phyloP scores from a whole-genome alignment of 2,888 invertebrate genomes.

The Diabrotica balteata region DNA sequence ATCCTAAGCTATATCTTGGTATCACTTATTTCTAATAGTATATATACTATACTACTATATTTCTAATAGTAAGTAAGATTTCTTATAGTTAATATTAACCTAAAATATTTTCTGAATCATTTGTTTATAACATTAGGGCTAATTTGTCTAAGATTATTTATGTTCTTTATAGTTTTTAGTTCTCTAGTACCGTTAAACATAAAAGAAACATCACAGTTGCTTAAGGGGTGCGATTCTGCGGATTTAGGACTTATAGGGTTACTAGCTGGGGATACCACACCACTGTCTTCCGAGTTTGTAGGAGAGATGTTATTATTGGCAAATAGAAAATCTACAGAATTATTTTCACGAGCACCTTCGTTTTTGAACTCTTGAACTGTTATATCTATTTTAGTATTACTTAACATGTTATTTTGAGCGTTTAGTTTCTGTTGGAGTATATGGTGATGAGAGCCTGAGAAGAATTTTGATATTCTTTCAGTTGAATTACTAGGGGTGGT shows the following conservation, averaged over 20 bases:
- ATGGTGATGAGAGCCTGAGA: constrained; percentile 74
- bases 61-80: no score
- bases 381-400: constrained; percentile 52
- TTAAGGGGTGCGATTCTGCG: constrained; percentile 69
- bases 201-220: constrained; percentile 81
- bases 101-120: constrained; percentile 35
- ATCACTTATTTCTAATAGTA: no score
- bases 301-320: constrained; percentile 48
- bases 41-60: no score
- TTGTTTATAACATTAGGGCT: constrained; percentile 51
- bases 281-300: constrained; percentile 65
- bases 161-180: constrained; percentile 72
- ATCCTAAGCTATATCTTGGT: no score
- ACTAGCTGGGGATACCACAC: constrained; percentile 64
- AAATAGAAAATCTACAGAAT: constrained; percentile 26
- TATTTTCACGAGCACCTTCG: constrained; percentile 11
- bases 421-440: constrained; percentile 66
- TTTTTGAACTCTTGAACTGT: constrained; percentile 54
- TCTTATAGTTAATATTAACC: neutral
- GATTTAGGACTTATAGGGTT: constrained; percentile 64
- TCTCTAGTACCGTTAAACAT: constrained; percentile 83
- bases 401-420: constrained; percentile 28
- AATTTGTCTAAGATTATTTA: constrained; percentile 48
- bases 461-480: constrained; percentile 62
- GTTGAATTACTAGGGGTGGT: constrained; percentile 36